Percentiles rank a stretch among this genome's conserved stretches.
phyloP scores from a whole-genome alignment of 2,113 vertebrate genomes.

The Trogon surrucura region DNA sequence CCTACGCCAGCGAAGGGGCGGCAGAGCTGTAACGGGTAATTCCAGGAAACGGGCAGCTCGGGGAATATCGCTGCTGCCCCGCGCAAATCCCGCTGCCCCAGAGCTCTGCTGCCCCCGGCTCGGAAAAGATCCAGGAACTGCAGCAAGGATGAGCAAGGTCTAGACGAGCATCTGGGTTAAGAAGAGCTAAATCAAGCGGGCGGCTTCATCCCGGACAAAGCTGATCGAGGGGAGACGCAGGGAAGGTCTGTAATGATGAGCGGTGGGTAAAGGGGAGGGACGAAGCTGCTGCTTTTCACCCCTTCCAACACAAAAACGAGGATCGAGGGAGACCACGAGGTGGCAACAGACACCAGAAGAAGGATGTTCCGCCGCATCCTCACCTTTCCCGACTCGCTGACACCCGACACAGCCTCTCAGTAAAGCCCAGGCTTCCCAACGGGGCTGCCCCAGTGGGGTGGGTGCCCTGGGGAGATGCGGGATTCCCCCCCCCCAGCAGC shows the following conservation, averaged over 20 bases:
- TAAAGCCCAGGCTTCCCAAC: not conserved
- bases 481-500: too few relatives aligned
- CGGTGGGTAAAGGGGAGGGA: not conserved
- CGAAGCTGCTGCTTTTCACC: not conserved
- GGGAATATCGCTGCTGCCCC: rapidly evolving
- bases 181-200: not conserved
- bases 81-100: not conserved
- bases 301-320: not conserved
- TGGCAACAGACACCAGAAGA: conserved; percentile 46
- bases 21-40: not conserved
- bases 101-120: not conserved
- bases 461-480: not conserved
- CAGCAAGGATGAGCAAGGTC: not conserved
- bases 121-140: rapidly evolving
- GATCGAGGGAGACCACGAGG: conserved; percentile 26
- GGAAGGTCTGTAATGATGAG: not conserved
- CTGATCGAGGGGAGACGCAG: rapidly evolving
- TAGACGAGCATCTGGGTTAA: not conserved
- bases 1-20: not conserved
- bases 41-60: not conserved
- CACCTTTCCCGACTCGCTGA: rapidly evolving
- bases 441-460: not conserved
- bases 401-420: not conserved
- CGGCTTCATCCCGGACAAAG: not conserved
- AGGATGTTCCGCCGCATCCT: not conserved